Conservation (phyloP, 2,113 vertebrate species). For the Sceloporus undulatus region DNA sequence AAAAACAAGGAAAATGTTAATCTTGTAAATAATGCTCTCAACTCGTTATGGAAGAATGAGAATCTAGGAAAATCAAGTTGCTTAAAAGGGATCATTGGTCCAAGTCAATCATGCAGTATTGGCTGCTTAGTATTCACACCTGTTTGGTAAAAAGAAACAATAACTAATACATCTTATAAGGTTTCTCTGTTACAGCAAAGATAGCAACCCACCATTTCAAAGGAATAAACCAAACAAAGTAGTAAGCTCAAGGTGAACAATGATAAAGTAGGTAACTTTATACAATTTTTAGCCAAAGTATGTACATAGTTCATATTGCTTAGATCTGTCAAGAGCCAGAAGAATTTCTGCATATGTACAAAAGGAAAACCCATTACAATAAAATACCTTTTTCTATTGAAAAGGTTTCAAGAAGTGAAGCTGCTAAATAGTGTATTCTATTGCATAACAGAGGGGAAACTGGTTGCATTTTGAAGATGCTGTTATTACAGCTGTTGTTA, state of each 20-base stretch:
- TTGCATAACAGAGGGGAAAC: neutral
- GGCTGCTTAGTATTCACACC: too few relatives aligned
- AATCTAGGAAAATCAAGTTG: neutral
- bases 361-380: neutral
- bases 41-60: neutral
- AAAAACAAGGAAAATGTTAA: neutral
- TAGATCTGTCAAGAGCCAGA: neutral
- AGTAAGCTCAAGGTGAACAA: neutral
- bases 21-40: neutral
- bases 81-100: neutral
- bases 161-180: neutral
- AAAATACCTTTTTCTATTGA: neutral
- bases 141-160: neutral
- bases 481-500: neutral
- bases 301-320: neutral
- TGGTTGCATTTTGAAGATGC: neutral
- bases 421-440: neutral
- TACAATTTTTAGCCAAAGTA: neutral
- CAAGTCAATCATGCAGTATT: neutral
- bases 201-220: neutral
- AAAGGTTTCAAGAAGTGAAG: neutral
- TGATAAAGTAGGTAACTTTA: neutral
- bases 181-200: neutral
- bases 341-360: neutral
- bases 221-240: neutral